Conservation (phyloP, 2,797 vertebrate species). For the Urosaurus nigricauda region DNA sequence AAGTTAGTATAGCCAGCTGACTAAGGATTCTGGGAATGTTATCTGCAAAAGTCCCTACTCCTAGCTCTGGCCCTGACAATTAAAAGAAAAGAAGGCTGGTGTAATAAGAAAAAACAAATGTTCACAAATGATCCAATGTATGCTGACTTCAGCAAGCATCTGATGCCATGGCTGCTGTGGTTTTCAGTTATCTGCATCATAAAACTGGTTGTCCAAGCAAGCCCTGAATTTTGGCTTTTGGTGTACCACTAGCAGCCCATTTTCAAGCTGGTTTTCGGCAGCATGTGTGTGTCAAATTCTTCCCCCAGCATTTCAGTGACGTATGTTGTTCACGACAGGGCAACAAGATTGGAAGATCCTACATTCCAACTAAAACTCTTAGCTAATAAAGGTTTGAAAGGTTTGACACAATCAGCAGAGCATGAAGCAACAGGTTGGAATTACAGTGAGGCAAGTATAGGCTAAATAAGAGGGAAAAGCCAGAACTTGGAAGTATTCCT, state of each 20-base stretch:
- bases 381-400: not conserved
- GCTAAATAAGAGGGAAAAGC: not conserved
- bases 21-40: too few species aligned
- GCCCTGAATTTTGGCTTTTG: not conserved
- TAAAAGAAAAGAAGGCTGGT: not conserved
- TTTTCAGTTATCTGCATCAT: not conserved
- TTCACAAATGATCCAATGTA: not conserved
- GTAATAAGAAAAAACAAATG: not conserved
- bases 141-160: not conserved
- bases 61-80: too few species aligned
- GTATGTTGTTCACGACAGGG: too few species aligned
- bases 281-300: not conserved
- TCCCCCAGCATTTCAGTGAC: not conserved
- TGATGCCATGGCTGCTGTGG: too few species aligned
- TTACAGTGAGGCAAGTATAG: not conserved
- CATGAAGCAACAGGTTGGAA: not conserved
- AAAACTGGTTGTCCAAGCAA: not conserved
- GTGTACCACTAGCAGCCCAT: not conserved
- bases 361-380: not conserved
- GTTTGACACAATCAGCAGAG: not conserved
- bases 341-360: not conserved
- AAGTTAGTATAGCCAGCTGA: too few species aligned
- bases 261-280: not conserved
- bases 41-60: too few species aligned
- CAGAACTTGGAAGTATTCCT: not conserved